Evolutionary conservation across 1,140 invertebrate species (phyloP), one percentile per base, ranked within the genome.

Genomic region (Cylas formicarius): DNA sequence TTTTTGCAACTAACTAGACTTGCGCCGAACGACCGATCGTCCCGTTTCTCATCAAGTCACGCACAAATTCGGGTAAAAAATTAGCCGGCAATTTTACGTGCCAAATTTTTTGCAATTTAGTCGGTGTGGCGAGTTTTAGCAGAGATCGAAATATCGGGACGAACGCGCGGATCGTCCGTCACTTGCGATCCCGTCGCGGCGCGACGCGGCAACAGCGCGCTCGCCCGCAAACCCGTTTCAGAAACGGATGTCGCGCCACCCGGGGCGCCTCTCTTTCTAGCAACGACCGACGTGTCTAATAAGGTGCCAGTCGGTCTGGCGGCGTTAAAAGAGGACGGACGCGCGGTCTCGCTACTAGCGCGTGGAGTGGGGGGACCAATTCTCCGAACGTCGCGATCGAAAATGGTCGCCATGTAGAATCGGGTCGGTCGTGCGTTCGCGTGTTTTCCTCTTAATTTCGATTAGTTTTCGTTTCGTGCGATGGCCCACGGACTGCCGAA

Each of bases 161-260:
- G 33, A 42, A 31, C 32, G 32, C 9, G 23, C n/a, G 10, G 19
- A 20, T n/a, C 20, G 24, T 17, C 1, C 56, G 72, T 66, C 75
- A 76, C 73, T 71, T 57, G 53, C 56, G 74, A 67, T 58, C n/a
- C n/a, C n/a, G n/a, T n/a, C n/a, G n/a, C n/a, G n/a, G n/a, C n/a
- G n/a, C n/a, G 26, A 29, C 14, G 2, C 56, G 72, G 67, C 75
- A 76, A 73, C 72, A 57, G 53, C 56, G 74, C 67, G 58, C n/a
- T n/a, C n/a, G n/a, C n/a, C n/a, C 65, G 61, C 66, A 75, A 75
- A 75, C 74, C 74, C 71, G 74, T 76, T 76, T 76, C 70, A 70
- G 67, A 74, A 76, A 75, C 74, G 74, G 74, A 76, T 75, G 73
- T 76, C 70, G 70, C 60, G 57, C 55, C 61, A 58, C 61, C 62